phyloP scores from a whole-genome alignment of 2,888 invertebrate genomes.

The Athalia circularis region DNA sequence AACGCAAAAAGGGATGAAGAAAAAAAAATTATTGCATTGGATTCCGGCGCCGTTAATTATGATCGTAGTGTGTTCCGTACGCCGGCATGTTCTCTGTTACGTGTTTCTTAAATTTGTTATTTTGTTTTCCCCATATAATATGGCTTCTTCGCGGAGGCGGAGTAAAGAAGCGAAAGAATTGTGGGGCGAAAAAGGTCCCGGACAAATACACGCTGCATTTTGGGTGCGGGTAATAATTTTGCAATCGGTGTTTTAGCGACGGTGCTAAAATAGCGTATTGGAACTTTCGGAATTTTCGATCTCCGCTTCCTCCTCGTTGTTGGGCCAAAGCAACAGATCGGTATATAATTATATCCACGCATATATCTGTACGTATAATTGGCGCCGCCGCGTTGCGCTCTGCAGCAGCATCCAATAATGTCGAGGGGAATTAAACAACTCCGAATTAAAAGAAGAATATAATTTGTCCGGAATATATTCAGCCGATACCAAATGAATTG shows the following conservation, averaged over 20 bases:
- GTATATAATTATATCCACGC: background rate
- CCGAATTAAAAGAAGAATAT: background rate
- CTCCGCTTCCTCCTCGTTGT: background rate
- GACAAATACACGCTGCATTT: slow-evolving; percentile 41
- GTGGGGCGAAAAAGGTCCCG: background rate
- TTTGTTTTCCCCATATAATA: slow-evolving; percentile 1
- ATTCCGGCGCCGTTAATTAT: slow-evolving; percentile 26
- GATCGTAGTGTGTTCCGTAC: background rate
- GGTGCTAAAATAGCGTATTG: slow-evolving; percentile 33
- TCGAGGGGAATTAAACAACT: slow-evolving; percentile 12
- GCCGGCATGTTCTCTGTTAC: background rate
- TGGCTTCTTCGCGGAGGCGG: background rate
- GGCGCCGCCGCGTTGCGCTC: no score
- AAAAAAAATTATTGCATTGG: no score
- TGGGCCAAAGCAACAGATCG: background rate
- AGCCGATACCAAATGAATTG: background rate
- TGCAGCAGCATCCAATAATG: background rate
- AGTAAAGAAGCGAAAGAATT: background rate
- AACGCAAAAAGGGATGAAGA: no score
- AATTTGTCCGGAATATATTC: slow-evolving; percentile 10
- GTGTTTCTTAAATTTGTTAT: slow-evolving; percentile 12
- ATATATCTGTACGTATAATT: no score
- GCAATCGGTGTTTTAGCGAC: slow-evolving; percentile 36
- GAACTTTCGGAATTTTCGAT: slow-evolving; percentile 37
- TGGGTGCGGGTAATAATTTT: slow-evolving; percentile 34